Evolutionary conservation across 1,140 invertebrate genomes (phyloP), one percentile per base, ranked within the genome.

Genomic region (Bombus fervidus): DNA sequence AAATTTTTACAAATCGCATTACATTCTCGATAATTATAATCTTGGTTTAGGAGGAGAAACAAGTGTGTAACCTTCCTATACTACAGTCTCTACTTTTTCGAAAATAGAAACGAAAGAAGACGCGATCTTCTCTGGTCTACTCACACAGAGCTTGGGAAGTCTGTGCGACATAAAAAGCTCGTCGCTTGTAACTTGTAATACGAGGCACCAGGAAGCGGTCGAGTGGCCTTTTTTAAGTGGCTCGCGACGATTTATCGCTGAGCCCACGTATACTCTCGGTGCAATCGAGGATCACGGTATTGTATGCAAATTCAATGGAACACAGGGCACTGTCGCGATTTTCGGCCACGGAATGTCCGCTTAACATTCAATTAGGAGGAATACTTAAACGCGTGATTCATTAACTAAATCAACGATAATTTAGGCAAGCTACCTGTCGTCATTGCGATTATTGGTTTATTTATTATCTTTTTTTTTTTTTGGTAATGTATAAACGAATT

Each of bases 201-300:
- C 34, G 41, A 57, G 86, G 71, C 68, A 89, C 74, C 82, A 91
- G 88, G 89, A 89, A 88, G 85, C 86, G 72, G 86, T 86, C 88
- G 77, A 80, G 88, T 80, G 81, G 79, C 47, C 78, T 57, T 86
- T 86, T 88, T 90, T 85, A 90, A 89, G 66, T 87, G 72, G 47
- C 69, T 53, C 79, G 68, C 85, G 83, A 75, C 59, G 83, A 91
- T 89, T 90, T 89, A 87, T 90, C 64, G 83, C 64, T 66, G 43
- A 53, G 41, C 71, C 81, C 85, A 64, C 74, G 68, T 85, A 34
- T 86, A 41, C 37, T 41, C 15, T 78, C 71, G 82, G 86, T 88
- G 86, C 66, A 68, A 83, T 79, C 81, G 64, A 68, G 41, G 57
- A 74, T 76, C 57, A 41, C 66, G 12, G 75, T 53, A 89, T 89